Base-by-base conservation (phyloP, 2,888 invertebrate genomes). In the Schrankia costaestrigalis region DNA sequence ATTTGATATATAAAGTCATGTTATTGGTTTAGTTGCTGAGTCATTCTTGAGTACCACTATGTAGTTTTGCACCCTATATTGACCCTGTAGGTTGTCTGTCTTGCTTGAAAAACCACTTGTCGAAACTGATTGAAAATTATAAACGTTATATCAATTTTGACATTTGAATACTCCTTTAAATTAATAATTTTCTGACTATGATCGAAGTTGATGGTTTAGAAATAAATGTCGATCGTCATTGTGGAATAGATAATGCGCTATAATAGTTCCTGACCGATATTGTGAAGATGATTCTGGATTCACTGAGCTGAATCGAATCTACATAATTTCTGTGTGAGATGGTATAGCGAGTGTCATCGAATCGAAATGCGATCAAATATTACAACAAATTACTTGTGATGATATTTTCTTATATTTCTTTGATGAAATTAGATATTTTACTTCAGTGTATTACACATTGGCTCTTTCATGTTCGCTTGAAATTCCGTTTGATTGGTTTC, bases 1-100 rank as follows among this genome's bases (percentile, higher is more conserved):
- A n/a, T n/a, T n/a, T n/a, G n/a, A n/a, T n/a, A 71, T 70, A 58
- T 55, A 58, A 55, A 54, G 58, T 71, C 72, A 73, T 73, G 67
- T 46, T 52, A 63, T 71, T 71, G 70, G 50, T 73, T 71, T 71
- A 78, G 78, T 77, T 78, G 75, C 71, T 54, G 49, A 63, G 46
- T 44, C 28, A 40, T 39, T 51, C 64, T 71, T 74, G 70, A 74
- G 67, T 77, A 73, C 66, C 58, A 69, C 59, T 55, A 55, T 61
- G 70, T 78, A 70, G 71, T 46, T n/a, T 58, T 70, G 73, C 76
- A 76, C 73, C 64, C 61, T 54, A 38, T 48, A 42, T 53, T 49
- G 48, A 46, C 46, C 56, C 56, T 59, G 42, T 55, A 41, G 53
- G 57, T 47, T 52, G 46, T 60, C 47, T 57, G 49, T 60, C 45